Conservation (phyloP, 2,113 vertebrate species). For the Rhinoptilus africanus region DNA sequence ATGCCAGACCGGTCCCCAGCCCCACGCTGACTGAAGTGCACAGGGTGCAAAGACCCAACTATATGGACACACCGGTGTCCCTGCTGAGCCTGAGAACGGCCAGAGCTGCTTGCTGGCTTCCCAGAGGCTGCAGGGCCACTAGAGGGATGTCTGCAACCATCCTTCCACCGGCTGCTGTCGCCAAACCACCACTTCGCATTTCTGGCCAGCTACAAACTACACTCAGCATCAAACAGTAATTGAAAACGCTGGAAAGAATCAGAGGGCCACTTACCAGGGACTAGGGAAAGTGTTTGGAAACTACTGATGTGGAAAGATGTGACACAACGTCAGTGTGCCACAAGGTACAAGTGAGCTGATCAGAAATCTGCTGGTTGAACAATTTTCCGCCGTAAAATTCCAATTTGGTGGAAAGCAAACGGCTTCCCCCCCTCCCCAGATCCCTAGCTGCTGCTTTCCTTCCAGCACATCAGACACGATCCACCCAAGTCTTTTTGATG, state of each 20-base stretch:
- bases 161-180: fast-evolving
- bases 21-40: background rate
- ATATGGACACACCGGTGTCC: fast-evolving
- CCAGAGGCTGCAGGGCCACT: background rate
- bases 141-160: constrained; percentile 22
- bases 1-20: background rate
- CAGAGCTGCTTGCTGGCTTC: background rate
- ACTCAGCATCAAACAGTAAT: background rate
- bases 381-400: background rate
- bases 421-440: background rate
- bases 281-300: background rate
- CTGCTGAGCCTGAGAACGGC: background rate
- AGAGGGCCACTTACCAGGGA: background rate
- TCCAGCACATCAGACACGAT: background rate
- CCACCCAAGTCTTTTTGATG: background rate
- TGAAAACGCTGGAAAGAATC: background rate
- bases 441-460: background rate
- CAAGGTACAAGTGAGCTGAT: background rate
- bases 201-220: background rate
- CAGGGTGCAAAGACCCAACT: background rate
- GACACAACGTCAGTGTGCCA: fast-evolving
- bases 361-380: background rate
- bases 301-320: background rate
- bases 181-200: background rate
- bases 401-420: background rate